These are phyloP conservation scores for Cavia porcellus DNA, from an alignment of 2,113 vertebrate species.

Conservation along the genomic window DNA sequence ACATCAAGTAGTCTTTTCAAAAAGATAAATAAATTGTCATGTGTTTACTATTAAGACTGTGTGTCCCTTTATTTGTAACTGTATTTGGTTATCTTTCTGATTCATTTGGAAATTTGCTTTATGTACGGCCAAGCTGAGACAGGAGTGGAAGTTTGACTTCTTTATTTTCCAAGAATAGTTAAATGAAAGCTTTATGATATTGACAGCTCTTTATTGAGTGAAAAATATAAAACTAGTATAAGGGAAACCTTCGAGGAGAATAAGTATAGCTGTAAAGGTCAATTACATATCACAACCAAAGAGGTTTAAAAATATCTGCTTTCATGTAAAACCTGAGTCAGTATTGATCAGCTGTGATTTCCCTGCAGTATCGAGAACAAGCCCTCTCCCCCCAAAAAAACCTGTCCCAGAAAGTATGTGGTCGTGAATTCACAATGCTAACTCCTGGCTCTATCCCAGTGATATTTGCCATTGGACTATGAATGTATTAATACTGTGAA, in stretches of 20 bases:
- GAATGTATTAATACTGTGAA: not conserved
- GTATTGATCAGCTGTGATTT: conserved; percentile 63
- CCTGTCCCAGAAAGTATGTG: not conserved
- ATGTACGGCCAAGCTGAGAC: not conserved
- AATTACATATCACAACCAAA: conserved; percentile 53
- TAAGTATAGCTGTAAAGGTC: conserved; percentile 35
- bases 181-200: conserved; percentile 22
- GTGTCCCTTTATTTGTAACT: conserved; percentile 21
- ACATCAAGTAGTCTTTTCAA: conserved; percentile 7
- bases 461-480: not conserved
- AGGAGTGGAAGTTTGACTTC: not conserved
- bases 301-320: conserved; percentile 67
- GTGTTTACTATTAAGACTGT: conserved; percentile 21
- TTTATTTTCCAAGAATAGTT: conserved; percentile 51
- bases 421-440: not conserved
- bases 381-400: not conserved
- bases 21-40: conserved; percentile 18
- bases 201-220: conserved; percentile 3
- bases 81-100: conserved; percentile 35
- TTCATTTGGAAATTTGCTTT: conserved; percentile 40
- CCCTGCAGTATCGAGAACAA: conserved; percentile 61
- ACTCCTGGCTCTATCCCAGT: not conserved
- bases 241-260: conserved; percentile 13
- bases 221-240: conserved; percentile 51
- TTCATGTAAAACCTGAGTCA: conserved; percentile 74